Base-by-base conservation (phyloP, 2,113 vertebrate species). In the Mystacornis crossleyi region DNA sequence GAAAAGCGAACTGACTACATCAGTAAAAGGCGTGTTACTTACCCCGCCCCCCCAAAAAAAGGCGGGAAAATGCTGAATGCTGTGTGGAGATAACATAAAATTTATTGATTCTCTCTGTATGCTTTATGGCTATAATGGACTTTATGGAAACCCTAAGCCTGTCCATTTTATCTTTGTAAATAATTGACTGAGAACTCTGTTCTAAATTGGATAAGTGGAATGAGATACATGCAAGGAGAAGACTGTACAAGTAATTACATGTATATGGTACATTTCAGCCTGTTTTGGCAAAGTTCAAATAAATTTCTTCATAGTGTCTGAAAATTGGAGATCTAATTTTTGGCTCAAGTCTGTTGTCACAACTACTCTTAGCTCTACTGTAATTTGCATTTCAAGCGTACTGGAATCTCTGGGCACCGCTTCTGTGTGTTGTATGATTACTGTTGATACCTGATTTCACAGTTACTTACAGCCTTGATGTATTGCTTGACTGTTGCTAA, bases 391-490 rank as follows among this genome's bases (percentile, higher is more conserved):
- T 94, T 95, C 67, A 86, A 85, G 71, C 77, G 34, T 58, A 60
- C 26, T 70, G 48, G 79, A 88, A 81, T 92, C 75, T 93, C 82
- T 83, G 34, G 88, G 55, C 42, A 48, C 48, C 4, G 50, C 69
- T 79, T 93, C 91, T 86, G 38, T 51, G 12, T 66, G 31, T 88
- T 86, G 80, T 81, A 73, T 78, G 89, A 93, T 90, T 93, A 73
- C 64, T 86, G 62, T 81, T 95, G 93, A 73, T 96, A 95, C 64
- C 69, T 80, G 74, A 88, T 95, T 94, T 95, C 71, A 54, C 71
- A 90, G 88, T 93, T 96, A 96, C 88, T 93, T 96, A 80, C 93
- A 89, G 47, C 51, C 55, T 89, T 95, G 54, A 73, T 88, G 50
- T 86, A 83, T 92, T 94, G 62, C 38, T 91, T 87, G 87, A 85